These are phyloP conservation scores for Callinectes sapidus DNA, from an alignment of 2,888 invertebrate species.

Conservation along the genomic window DNA sequence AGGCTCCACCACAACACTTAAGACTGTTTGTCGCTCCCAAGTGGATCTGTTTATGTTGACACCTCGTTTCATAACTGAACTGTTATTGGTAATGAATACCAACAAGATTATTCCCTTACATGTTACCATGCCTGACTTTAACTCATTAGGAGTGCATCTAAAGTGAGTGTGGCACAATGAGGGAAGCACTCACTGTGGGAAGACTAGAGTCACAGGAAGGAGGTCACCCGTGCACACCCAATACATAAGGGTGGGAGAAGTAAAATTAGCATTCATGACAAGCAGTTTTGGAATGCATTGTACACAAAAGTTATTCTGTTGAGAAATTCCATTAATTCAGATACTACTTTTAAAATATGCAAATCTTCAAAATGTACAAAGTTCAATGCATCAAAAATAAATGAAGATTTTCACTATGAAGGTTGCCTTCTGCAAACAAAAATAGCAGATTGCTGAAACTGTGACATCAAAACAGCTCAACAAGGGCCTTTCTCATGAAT, in stretches of 20 bases:
- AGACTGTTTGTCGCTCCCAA: background rate
- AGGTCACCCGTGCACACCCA: constrained; percentile 21
- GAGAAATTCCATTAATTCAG: background rate
- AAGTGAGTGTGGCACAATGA: background rate
- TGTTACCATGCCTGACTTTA: background rate
- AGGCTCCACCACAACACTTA: constrained; percentile 24
- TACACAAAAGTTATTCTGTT: background rate
- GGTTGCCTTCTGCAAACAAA: background rate
- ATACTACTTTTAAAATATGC: background rate
- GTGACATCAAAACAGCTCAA: background rate
- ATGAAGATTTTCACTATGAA: background rate
- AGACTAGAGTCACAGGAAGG: background rate
- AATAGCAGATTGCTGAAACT: background rate
- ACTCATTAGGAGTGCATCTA: background rate
- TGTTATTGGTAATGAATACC: background rate
- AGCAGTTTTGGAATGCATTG: background rate
- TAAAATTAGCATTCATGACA: constrained; percentile 28
- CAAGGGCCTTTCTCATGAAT: constrained; percentile 27
- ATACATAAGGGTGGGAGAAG: background rate
- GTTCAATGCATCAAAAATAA: background rate
- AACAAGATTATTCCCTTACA: background rate
- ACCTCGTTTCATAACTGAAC: background rate
- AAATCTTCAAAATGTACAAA: background rate
- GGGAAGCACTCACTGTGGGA: background rate
- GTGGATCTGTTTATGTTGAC: background rate